These are phyloP conservation scores for Peromyscus californicus DNA, from an alignment of 2,113 vertebrate species.

Conservation along the genomic window DNA sequence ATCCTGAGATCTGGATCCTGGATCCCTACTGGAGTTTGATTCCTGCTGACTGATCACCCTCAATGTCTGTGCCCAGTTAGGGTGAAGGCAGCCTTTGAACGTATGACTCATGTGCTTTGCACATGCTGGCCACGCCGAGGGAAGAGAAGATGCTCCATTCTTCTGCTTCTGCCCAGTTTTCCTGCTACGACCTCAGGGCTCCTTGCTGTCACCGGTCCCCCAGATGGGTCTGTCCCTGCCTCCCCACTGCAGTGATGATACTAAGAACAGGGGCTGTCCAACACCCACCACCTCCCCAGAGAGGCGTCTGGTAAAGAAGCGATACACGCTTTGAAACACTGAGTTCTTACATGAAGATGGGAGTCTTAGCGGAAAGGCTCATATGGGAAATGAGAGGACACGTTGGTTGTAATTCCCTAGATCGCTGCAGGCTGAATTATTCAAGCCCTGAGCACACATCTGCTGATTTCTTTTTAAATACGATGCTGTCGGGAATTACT, in stretches of 20 bases:
- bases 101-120: no score
- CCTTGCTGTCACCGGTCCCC: not conserved
- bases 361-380: not conserved
- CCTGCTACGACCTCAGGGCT: not conserved
- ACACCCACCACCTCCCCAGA: not conserved
- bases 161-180: not conserved
- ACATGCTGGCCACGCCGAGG: not conserved
- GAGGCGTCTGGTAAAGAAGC: not conserved
- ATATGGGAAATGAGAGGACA: not conserved
- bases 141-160: not conserved
- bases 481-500: not conserved
- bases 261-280: not conserved
- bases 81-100: not conserved
- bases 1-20: not conserved
- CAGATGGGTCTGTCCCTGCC: not conserved
- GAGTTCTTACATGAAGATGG: not conserved
- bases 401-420: not conserved
- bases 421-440: not conserved
- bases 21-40: not conserved
- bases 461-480: not conserved
- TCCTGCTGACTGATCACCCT: not conserved
- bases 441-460: not conserved
- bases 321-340: not conserved
- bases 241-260: not conserved
- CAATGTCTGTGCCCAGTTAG: not conserved